Conservation (phyloP, 2,888 invertebrate species). For the Melinaea marsaeus region DNA sequence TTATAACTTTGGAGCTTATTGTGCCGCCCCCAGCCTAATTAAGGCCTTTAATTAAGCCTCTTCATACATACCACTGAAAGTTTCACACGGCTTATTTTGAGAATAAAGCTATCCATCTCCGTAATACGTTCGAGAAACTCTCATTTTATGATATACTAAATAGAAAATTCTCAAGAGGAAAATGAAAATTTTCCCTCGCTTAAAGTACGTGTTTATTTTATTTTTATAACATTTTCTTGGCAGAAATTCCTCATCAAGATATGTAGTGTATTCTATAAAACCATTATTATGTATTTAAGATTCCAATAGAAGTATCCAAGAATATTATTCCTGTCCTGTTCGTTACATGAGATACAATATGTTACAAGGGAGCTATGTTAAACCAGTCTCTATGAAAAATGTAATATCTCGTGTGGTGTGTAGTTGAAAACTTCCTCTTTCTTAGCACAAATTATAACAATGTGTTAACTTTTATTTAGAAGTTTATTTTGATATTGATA, state of each 20-base stretch:
- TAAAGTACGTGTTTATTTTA: slow-evolving; percentile 5
- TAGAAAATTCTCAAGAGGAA: slow-evolving; percentile 6
- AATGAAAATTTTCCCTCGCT: slow-evolving; percentile 3
- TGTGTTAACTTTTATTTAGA: too few relatives aligned
- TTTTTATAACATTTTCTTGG: background rate
- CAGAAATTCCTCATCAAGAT: background rate
- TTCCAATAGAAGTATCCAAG: too few relatives aligned
- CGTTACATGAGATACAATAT: too few relatives aligned
- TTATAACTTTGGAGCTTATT: slow-evolving; percentile 53
- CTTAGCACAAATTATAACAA: too few relatives aligned
- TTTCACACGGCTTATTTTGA: slow-evolving; percentile 36
- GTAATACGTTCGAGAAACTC: slow-evolving; percentile 4
- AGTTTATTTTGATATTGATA: too few relatives aligned
- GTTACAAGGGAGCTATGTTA: too few relatives aligned
- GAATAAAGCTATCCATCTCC: slow-evolving; percentile 15
- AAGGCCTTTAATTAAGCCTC: slow-evolving; percentile 61
- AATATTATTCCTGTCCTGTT: too few relatives aligned
- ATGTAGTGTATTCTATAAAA: too few relatives aligned
- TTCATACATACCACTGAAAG: slow-evolving; percentile 41
- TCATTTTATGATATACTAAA: slow-evolving; percentile 4
- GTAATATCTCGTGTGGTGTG: too few relatives aligned
- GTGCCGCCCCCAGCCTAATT: slow-evolving; percentile 52
- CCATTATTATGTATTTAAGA: too few relatives aligned
- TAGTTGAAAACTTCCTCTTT: too few relatives aligned
- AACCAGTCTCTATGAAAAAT: too few relatives aligned